Percentiles rank a stretch among this genome's conserved stretches.
Conservation (phyloP, 2,888 invertebrate species). For the Taphrorychus bicolor region DNA sequence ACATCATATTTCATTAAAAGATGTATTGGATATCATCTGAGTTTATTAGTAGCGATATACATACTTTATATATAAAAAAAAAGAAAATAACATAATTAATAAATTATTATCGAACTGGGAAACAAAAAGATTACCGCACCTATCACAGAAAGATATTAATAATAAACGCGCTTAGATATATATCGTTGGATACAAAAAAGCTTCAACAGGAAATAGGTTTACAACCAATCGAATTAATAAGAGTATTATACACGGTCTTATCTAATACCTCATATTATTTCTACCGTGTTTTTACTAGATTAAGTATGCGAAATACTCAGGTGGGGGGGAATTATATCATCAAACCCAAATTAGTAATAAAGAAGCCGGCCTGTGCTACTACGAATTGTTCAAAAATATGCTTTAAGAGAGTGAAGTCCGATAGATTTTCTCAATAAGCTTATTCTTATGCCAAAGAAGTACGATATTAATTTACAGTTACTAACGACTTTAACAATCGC, state of each 20-base stretch:
- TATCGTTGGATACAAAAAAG: too few relatives aligned
- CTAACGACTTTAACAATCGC: constrained; percentile 57
- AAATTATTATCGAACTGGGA: background rate
- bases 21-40: background rate
- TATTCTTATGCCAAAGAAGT: background rate
- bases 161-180: too few relatives aligned
- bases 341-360: too few relatives aligned
- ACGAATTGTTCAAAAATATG: too few relatives aligned
- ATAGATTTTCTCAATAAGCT: background rate
- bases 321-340: too few relatives aligned
- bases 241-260: too few relatives aligned
- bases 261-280: too few relatives aligned
- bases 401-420: background rate
- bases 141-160: constrained; percentile 25
- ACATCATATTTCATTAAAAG: background rate
- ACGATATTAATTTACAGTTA: background rate
- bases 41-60: constrained; percentile 6
- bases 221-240: too few relatives aligned
- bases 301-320: too few relatives aligned
- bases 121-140: constrained; percentile 3
- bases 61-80: constrained; percentile 12
- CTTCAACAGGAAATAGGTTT: too few relatives aligned
- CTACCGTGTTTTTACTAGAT: too few relatives aligned
- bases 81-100: background rate
- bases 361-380: too few relatives aligned